A percentile compares a stretch with the other conserved stretches of the same genome.
Evolutionary conservation across 2,797 vertebrate genomes (phyloP).

Genomic region (Chloroceryle inda): DNA sequence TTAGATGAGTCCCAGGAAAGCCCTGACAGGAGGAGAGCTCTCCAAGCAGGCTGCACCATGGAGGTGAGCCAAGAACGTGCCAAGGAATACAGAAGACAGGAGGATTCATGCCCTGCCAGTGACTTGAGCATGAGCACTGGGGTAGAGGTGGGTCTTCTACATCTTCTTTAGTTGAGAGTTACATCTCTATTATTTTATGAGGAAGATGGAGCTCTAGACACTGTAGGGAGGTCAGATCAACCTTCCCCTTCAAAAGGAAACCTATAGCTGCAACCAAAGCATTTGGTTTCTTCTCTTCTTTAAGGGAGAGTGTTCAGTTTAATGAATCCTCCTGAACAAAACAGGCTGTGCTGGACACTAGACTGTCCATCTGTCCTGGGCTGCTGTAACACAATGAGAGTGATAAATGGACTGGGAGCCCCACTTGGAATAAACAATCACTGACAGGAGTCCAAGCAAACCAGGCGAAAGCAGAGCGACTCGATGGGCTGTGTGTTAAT

Average conservation of each 20-base stretch:
- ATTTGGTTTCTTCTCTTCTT: neutral
- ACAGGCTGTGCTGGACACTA: neutral
- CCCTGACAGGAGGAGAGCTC: conserved; percentile 40
- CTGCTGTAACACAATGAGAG: neutral
- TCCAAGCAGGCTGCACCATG: neutral
- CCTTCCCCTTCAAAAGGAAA: neutral
- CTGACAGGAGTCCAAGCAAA: conserved; percentile 27
- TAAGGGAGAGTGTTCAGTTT: neutral
- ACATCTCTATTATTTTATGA: neutral
- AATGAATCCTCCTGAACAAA: neutral
- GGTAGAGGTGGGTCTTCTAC: neutral
- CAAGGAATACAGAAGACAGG: neutral
- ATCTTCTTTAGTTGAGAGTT: neutral
- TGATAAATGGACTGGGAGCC: conserved; percentile 28
- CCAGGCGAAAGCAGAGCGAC: neutral
- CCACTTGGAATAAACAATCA: neutral
- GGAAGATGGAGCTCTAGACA: neutral
- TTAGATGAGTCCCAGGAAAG: conserved; percentile 75
- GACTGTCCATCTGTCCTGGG: neutral
- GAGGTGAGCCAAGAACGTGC: conserved; percentile 20
- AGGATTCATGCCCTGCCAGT: neutral
- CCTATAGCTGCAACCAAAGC: neutral
- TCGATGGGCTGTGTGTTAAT: neutral
- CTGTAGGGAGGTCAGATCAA: neutral
- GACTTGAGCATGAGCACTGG: neutral